Evolutionary conservation across 2,888 invertebrate species (phyloP).

Genomic region (Drosophila stalkeri): DNA sequence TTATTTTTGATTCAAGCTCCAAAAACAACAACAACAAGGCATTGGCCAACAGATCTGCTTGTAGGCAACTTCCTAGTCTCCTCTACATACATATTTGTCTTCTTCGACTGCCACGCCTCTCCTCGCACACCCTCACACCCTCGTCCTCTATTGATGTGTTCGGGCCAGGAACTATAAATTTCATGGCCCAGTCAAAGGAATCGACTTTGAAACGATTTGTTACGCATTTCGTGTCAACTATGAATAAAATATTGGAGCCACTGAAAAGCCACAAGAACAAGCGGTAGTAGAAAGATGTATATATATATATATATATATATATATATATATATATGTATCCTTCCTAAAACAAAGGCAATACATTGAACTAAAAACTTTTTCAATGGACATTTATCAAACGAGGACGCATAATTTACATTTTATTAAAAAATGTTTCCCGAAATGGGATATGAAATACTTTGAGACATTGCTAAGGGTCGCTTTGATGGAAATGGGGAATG

Average conservation of each 20-base stretch:
- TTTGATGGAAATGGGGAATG: conserved; percentile 10
- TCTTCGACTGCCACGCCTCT: not conserved
- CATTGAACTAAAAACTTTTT: conserved; percentile 70
- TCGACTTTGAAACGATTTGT: conserved; percentile 75
- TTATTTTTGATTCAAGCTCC: conserved; percentile 75
- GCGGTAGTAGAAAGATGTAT: conserved; percentile 7
- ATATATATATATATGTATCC: not conserved
- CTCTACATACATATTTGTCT: not conserved
- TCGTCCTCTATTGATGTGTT: conserved; percentile 24
- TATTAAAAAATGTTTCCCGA: conserved; percentile 65
- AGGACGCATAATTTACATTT: conserved; percentile 77
- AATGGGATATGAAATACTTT: conserved; percentile 33
- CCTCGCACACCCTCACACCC: accelerated
- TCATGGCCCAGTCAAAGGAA: conserved; percentile 56
- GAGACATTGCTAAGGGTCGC: conserved; percentile 6
- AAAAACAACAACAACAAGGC: conserved; percentile 30
- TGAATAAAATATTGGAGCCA: conserved; percentile 78
- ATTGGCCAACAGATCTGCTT: conserved; percentile 39
- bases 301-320: not conserved
- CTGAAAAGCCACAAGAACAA: conserved; percentile 60
- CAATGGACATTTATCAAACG: conserved; percentile 76
- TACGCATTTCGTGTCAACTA: conserved; percentile 81
- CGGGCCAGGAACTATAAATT: conserved; percentile 71
- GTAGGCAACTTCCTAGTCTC: conserved; percentile 19
- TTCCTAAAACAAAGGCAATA: conserved; percentile 48